Evolutionary conservation across 1,140 invertebrate genomes (phyloP), one percentile per base, ranked within the genome.

Genomic region (Cardiocondyla obscurior): DNA sequence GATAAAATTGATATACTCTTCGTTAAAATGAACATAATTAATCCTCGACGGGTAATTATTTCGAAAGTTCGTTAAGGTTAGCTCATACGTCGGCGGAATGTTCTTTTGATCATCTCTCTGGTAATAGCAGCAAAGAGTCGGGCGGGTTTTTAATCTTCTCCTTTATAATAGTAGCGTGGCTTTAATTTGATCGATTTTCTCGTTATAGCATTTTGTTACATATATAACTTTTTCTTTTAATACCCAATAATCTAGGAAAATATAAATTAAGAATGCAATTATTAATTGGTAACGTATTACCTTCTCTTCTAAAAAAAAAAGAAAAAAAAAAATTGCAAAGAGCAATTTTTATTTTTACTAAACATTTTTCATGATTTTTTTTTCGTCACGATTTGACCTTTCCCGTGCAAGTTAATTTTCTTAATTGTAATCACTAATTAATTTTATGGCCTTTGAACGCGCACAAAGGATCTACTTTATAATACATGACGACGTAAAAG

Each of bases 31-130:
- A 81, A 81, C 69, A 57, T 57, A 81, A 81, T 81, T 81, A 81
- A 81, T 81, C 67, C 65, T 49, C 67, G 67, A 42, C 69, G 19
- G 55, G 69, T 86, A 82, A 85, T 85, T 85, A 86, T 86, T 82
- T 85, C 58, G 49, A 72, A 64, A 65, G 55, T 72, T 86, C 60
- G 85, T 87, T 87, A 87, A 87, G 69, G 84, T 64, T n/a, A 36
- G 62, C 67, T 69, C 51, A 72, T 49, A 74, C 30, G 65, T 86
- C 84, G 82, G 53, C 58, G 65, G 85, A 70, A 83, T 70, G 55
- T 60, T 42, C 65, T 74, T 86, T 86, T 83, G 64, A 86, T 86
- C 62, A 49, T 44, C 81, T 76, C 81, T 83, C 79, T 51, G 64
- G 81, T 70, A 86, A 65, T 51, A 72, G 74, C 81, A 67, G 65